A percentile compares a stretch with the other conserved stretches of the same genome.
phyloP scores from a whole-genome alignment of 2,888 invertebrate genomes.

The Chrysolina americana region DNA sequence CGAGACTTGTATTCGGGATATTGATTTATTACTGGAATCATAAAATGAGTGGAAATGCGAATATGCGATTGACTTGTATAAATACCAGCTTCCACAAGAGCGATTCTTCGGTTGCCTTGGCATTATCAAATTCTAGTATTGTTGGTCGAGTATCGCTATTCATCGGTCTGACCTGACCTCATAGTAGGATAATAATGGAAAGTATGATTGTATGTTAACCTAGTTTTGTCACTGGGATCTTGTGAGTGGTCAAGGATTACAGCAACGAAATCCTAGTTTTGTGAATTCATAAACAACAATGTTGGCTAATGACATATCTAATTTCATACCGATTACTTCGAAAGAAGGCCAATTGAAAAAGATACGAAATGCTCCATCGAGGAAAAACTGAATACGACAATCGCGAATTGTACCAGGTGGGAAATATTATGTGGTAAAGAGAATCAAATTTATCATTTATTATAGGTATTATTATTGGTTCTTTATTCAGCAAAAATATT shows the following conservation, averaged over 20 bases:
- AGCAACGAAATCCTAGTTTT: conserved; percentile 19
- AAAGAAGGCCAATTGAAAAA: conserved; percentile 16
- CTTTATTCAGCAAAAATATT: too few species aligned
- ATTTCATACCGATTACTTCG: conserved; percentile 12
- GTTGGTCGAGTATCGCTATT: conserved; percentile 9
- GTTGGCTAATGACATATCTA: conserved; percentile 19
- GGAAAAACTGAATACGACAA: not conserved
- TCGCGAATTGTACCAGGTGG: too few species aligned
- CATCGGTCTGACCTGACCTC: conserved; percentile 18
- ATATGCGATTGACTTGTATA: not conserved
- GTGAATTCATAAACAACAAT: conserved; percentile 9
- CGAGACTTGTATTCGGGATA: too few species aligned
- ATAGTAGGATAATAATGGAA: conserved; percentile 16
- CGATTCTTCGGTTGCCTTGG: conserved; percentile 13
- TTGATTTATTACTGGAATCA: too few species aligned
- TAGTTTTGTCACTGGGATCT: conserved; percentile 23
- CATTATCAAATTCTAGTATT: conserved; percentile 22
- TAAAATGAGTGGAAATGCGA: too few species aligned
- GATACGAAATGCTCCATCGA: not conserved
- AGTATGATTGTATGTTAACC: conserved; percentile 18
- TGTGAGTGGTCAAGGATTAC: conserved; percentile 20
- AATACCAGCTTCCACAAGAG: not conserved
- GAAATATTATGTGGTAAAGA: too few species aligned
- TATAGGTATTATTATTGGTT: too few species aligned
- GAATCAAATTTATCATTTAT: too few species aligned